Conservation (phyloP, 2,888 invertebrate species). For the Thera britannica region DNA sequence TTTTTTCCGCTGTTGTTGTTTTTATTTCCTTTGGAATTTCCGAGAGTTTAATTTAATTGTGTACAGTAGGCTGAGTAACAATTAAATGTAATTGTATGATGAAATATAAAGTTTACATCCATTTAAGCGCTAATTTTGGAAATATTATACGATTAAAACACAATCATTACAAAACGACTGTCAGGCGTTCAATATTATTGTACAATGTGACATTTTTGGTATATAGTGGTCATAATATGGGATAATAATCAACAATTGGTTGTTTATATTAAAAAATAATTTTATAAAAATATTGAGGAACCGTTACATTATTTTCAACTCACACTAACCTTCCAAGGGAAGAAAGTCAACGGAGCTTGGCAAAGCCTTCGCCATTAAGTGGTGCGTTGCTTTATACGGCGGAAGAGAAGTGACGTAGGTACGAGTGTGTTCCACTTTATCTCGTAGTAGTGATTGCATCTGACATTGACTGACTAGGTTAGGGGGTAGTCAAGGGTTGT, state of each 20-base stretch:
- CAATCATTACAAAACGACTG: no score
- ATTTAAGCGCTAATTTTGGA: no score
- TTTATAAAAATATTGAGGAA: not conserved
- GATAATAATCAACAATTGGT: no score
- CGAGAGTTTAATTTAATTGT: slow-evolving; percentile 9
- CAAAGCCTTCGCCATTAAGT: slow-evolving; percentile 18
- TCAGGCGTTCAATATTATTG: no score
- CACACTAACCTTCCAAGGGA: slow-evolving; percentile 16
- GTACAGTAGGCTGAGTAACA: not conserved
- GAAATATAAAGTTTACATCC: no score
- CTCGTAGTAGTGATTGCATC: slow-evolving; percentile 5
- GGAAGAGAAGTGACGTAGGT: slow-evolving; percentile 17
- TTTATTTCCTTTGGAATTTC: slow-evolving; percentile 26
- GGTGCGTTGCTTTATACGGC: slow-evolving; percentile 25
- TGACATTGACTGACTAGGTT: not conserved
- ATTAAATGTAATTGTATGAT: no score
- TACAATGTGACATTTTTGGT: no score
- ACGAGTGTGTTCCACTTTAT: slow-evolving; percentile 2
- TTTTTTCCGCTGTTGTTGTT: slow-evolving; percentile 25
- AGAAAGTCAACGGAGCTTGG: slow-evolving; percentile 27
- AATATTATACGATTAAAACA: no score
- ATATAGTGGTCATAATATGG: no score
- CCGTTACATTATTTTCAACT: not conserved
- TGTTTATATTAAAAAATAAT: no score
- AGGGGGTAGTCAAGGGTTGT: not conserved